Percentiles rank a stretch among this genome's conserved stretches.
phyloP scores from a whole-genome alignment of 2,797 vertebrate genomes.

The Garrulus glandarius region DNA sequence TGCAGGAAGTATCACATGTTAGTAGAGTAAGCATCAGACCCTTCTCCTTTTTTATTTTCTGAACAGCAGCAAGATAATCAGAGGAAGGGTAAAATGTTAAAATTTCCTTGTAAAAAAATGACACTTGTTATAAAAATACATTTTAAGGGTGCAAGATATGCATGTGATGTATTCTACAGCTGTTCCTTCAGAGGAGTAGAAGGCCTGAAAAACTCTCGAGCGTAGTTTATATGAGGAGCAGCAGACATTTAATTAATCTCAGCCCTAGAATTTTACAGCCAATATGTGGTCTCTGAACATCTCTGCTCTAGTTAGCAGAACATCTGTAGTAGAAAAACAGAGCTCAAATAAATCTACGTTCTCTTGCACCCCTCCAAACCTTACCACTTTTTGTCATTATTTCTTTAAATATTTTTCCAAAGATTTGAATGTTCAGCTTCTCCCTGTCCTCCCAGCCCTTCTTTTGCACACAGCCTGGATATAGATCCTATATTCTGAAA shows the following conservation, averaged over 20 bases:
- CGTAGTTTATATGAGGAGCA: conserved; percentile 34
- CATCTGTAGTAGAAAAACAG: conserved; percentile 57
- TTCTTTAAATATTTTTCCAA: conserved; percentile 44
- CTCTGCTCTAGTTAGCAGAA: conserved; percentile 42
- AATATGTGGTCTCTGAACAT: conserved; percentile 51
- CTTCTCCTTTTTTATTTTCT: background rate
- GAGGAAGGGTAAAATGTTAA: conserved; percentile 58
- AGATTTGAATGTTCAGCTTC: background rate
- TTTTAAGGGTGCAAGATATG: conserved; percentile 24
- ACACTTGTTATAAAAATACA: conserved; percentile 41
- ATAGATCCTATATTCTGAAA: background rate
- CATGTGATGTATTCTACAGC: conserved; percentile 48
- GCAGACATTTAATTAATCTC: conserved; percentile 65
- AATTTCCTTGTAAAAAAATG: conserved; percentile 9
- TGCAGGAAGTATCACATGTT: conserved; percentile 66
- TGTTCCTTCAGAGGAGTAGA: conserved; percentile 42
- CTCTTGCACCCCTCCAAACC: background rate
- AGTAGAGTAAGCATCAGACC: background rate
- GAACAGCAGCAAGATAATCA: conserved; percentile 59
- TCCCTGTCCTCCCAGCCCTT: background rate
- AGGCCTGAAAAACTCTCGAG: conserved; percentile 17
- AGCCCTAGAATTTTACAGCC: conserved; percentile 47
- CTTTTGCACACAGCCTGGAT: background rate
- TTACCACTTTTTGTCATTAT: background rate
- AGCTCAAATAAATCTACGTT: conserved; percentile 19